A percentile compares a stretch with the other conserved stretches of the same genome.
phyloP scores from a whole-genome alignment of 2,113 vertebrate species.

The Gorsachius goisagi region DNA sequence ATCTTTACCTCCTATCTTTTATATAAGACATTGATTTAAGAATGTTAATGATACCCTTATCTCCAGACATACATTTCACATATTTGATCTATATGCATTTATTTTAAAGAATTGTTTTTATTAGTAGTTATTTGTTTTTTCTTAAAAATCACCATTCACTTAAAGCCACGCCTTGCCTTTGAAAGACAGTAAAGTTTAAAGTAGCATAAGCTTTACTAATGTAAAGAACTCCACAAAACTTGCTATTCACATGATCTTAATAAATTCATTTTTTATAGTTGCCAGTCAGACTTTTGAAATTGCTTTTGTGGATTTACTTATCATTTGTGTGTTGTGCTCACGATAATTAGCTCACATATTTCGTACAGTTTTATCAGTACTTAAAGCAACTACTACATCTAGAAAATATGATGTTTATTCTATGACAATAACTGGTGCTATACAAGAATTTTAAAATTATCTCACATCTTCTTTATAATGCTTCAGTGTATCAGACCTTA shows the following conservation, averaged over 20 bases:
- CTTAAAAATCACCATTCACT: neutral
- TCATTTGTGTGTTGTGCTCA: neutral
- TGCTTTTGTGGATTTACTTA: neutral
- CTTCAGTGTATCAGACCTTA: neutral
- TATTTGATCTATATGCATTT: neutral
- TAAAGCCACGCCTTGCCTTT: neutral
- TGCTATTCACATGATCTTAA: neutral
- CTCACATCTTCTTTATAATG: neutral
- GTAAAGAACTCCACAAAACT: slow-evolving; percentile 1
- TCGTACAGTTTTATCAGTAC: neutral
- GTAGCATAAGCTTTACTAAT: neutral
- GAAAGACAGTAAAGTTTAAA: neutral
- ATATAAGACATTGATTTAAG: neutral
- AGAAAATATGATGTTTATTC: neutral
- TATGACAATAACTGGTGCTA: neutral
- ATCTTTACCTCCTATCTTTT: neutral
- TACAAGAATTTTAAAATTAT: neutral
- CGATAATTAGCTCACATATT: neutral
- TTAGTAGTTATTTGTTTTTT: neutral
- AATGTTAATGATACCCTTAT: neutral
- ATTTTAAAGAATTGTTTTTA: neutral
- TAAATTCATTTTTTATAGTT: slow-evolving; percentile 25
- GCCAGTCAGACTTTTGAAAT: neutral
- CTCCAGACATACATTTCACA: neutral
- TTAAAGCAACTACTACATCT: neutral